phyloP scores from a whole-genome alignment of 2,888 invertebrate species.

The Eremobia ochroleuca region DNA sequence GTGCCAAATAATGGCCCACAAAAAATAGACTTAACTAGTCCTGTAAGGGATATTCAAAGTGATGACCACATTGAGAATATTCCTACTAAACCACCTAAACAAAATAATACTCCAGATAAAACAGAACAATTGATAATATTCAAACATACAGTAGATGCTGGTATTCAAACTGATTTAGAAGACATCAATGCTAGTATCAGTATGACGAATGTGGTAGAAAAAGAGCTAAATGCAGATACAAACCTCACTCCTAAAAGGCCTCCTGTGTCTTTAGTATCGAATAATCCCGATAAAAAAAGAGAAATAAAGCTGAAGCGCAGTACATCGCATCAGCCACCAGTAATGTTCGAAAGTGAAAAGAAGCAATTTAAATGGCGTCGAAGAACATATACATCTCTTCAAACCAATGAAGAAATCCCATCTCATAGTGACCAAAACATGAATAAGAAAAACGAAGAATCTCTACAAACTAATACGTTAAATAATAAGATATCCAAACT shows the following conservation, averaged over 20 bases:
- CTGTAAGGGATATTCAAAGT: neutral
- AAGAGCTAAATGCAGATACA: slow-evolving; percentile 8
- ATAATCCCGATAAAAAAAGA: slow-evolving; percentile 50
- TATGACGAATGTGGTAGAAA: neutral
- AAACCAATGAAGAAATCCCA: slow-evolving; percentile 10
- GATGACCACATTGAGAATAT: slow-evolving; percentile 3
- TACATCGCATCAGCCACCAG: slow-evolving; percentile 39
- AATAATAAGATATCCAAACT: slow-evolving; percentile 9
- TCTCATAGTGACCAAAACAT: slow-evolving; percentile 39
- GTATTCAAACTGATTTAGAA: slow-evolving; percentile 72
- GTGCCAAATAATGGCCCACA: slow-evolving; percentile 44
- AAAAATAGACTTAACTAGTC: neutral
- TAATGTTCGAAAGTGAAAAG: slow-evolving; percentile 51
- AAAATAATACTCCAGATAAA: slow-evolving; percentile 17
- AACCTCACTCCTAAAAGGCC: neutral
- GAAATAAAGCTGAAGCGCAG: slow-evolving; percentile 70
- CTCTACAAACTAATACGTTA: slow-evolving; percentile 2
- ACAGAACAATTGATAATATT: slow-evolving; percentile 1
- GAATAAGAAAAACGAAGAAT: slow-evolving; percentile 12
- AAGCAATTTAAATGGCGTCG: slow-evolving; percentile 77
- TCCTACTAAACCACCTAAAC: neutral
- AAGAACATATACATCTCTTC: slow-evolving; percentile 52
- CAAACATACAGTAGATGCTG: slow-evolving; percentile 67
- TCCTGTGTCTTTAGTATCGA: slow-evolving; percentile 2
- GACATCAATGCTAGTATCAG: slow-evolving; percentile 21